Evolutionary conservation across 2,888 invertebrate species (phyloP).

Genomic region (Limnephilus rhombicus): DNA sequence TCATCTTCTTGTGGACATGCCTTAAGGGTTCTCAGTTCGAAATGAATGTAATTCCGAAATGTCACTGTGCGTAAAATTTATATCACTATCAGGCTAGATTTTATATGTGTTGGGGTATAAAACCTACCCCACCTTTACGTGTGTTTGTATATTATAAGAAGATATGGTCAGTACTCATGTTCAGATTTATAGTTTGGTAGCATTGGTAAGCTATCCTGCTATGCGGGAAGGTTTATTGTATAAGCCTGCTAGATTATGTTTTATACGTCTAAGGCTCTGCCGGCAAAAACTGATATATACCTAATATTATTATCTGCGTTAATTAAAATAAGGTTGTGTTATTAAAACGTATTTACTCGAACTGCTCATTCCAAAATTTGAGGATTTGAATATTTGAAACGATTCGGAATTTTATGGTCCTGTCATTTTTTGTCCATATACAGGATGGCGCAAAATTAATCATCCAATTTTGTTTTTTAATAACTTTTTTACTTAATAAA

Average conservation of each 20-base stretch:
- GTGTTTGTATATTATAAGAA: neutral
- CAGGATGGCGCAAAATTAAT: too few relatives aligned
- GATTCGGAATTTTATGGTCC: neutral
- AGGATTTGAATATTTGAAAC: neutral
- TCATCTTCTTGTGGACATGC: conserved; percentile 6
- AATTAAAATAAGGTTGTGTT: conserved; percentile 11
- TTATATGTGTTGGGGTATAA: conserved; percentile 9
- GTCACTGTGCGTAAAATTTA: conserved; percentile 59
- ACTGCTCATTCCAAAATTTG: neutral
- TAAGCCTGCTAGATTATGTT: conserved; percentile 38
- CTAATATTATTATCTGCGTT: conserved; percentile 6
- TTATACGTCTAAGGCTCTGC: conserved; percentile 7
- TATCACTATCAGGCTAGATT: conserved; percentile 44
- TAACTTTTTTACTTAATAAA: too few relatives aligned
- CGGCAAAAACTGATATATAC: conserved; percentile 5
- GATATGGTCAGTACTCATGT: conserved; percentile 37
- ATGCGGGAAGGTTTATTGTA: conserved; percentile 19
- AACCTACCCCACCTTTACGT: conserved; percentile 20
- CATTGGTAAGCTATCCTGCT: conserved; percentile 40
- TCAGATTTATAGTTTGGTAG: conserved; percentile 35
- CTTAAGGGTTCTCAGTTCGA: conserved; percentile 50
- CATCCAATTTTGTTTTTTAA: too few relatives aligned
- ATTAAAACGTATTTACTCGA: neutral
- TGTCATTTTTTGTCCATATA: neutral
- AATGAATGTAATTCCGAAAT: conserved; percentile 58